Percentiles rank a stretch among this genome's conserved stretches.
Evolutionary conservation across 1,140 invertebrate genomes (phyloP).

Genomic region (Hesperophylax magnus): DNA sequence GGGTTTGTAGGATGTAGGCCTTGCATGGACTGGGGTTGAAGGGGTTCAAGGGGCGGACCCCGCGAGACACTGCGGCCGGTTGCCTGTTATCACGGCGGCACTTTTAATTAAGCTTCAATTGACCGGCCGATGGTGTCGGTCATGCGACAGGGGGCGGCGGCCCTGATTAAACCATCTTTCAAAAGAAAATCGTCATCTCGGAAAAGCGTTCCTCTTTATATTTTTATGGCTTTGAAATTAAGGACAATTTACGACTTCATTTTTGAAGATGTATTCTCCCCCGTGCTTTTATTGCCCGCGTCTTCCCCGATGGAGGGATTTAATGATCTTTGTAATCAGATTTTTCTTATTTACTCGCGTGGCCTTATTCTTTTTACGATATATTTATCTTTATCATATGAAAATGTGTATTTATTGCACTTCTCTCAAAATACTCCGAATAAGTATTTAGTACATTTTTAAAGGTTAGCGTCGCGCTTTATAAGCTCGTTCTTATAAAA

Average conservation of each 20-base stretch:
- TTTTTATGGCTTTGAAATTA: conserved; percentile 34
- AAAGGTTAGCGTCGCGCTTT: too few relatives aligned
- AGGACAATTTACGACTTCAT: conserved; percentile 33
- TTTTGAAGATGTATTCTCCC: conserved; percentile 4
- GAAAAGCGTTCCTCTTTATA: conserved; percentile 35
- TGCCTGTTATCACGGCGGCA: neutral
- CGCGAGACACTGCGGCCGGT: too few relatives aligned
- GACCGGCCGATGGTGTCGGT: neutral
- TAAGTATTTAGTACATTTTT: too few relatives aligned
- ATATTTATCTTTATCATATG: conserved; percentile 17
- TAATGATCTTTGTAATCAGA: conserved; percentile 35
- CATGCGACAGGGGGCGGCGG: conserved; percentile 6
- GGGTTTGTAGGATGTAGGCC: neutral
- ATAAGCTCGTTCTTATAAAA: too few relatives aligned
- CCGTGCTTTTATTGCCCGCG: conserved; percentile 32
- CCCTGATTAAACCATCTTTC: conserved; percentile 29
- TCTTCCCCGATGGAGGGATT: conserved; percentile 30
- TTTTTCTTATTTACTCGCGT: conserved; percentile 9
- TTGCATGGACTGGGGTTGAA: neutral
- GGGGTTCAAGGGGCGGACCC: too few relatives aligned
- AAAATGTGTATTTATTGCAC: conserved; percentile 8
- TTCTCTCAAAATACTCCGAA: neutral
- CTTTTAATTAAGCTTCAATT: conserved; percentile 44
- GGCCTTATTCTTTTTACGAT: conserved; percentile 25
- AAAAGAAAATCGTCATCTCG: conserved; percentile 17